phyloP scores from a whole-genome alignment of 2,797 vertebrate genomes.

The Hephaestus fuliginosus region DNA sequence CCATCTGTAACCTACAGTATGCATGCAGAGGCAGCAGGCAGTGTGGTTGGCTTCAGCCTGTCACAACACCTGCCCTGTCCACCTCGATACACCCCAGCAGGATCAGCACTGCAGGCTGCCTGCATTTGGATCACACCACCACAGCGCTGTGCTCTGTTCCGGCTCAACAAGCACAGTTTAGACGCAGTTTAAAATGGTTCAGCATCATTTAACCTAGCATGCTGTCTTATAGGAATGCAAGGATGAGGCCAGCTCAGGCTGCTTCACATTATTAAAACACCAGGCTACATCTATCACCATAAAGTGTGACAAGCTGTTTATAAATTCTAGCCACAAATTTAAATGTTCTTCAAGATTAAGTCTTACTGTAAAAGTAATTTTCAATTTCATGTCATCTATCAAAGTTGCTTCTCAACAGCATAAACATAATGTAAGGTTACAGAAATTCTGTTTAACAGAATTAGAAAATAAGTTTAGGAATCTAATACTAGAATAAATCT shows the following conservation, averaged over 20 bases:
- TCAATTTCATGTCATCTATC: not conserved
- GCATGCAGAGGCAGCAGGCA: constrained; percentile 22
- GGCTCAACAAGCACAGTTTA: constrained; percentile 52
- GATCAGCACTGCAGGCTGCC: constrained; percentile 43
- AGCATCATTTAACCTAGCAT: constrained; percentile 42
- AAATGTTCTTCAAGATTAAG: not conserved
- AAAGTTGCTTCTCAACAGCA: not conserved
- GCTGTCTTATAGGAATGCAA: constrained; percentile 27
- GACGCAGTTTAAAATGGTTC: constrained; percentile 35
- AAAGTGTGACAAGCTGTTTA: not conserved
- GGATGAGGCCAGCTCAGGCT: constrained; percentile 15
- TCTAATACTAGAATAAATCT: not conserved
- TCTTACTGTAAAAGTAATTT: not conserved
- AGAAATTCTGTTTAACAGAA: not conserved
- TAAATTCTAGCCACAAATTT: not conserved
- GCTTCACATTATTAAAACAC: constrained; percentile 12
- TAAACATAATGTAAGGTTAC: not conserved
- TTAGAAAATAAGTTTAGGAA: not conserved
- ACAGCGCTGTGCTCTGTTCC: constrained; percentile 41
- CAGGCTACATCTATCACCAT: not conserved
- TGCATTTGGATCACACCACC: constrained; percentile 54
- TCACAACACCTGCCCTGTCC: constrained; percentile 57
- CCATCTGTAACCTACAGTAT: constrained; percentile 19
- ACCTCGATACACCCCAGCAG: constrained; percentile 45
- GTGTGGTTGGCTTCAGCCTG: constrained; percentile 32